Conservation (phyloP, 2,113 vertebrate species). For the Cottus gobio region DNA sequence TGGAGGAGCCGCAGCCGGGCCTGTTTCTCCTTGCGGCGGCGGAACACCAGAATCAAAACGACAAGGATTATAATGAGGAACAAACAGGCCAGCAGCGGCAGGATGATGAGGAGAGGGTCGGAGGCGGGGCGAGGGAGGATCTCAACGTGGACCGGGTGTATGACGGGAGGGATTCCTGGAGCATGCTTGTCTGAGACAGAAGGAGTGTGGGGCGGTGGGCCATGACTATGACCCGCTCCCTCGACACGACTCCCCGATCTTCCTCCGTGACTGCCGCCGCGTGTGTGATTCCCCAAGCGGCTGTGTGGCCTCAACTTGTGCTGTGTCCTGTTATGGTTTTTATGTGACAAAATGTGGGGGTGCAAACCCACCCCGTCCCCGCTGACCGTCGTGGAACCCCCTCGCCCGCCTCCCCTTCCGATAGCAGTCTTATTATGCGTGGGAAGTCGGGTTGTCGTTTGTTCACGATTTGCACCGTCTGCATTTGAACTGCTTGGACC, state of each 20-base stretch:
- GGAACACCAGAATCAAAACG: constrained; percentile 82
- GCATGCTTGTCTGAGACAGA: constrained; percentile 39
- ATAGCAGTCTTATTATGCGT: constrained; percentile 46
- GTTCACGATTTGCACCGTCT: constrained; percentile 38
- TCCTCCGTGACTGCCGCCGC: constrained; percentile 43
- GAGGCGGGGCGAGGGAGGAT: constrained; percentile 73
- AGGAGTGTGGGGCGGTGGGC: constrained; percentile 41
- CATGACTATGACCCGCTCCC: constrained; percentile 26
- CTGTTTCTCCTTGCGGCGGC: constrained; percentile 83
- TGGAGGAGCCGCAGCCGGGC: constrained; percentile 71
- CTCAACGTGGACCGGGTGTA: constrained; percentile 56
- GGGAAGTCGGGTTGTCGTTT: constrained; percentile 13
- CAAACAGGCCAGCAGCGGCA: constrained; percentile 83
- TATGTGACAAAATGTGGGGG: constrained; percentile 63
- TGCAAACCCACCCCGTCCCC: not conserved
- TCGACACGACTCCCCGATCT: constrained; percentile 19
- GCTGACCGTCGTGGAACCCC: not conserved
- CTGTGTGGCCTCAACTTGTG: constrained; percentile 63
- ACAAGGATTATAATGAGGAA: constrained; percentile 81
- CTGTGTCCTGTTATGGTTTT: constrained; percentile 69
- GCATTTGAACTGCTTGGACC: constrained; percentile 23
- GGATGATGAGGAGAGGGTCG: constrained; percentile 81
- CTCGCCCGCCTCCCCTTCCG: constrained; percentile 11
- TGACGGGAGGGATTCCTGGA: constrained; percentile 43
- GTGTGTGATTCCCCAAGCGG: constrained; percentile 73